Conservation (phyloP, 2,888 invertebrate genomes). For the Hyppa rectilinea region DNA sequence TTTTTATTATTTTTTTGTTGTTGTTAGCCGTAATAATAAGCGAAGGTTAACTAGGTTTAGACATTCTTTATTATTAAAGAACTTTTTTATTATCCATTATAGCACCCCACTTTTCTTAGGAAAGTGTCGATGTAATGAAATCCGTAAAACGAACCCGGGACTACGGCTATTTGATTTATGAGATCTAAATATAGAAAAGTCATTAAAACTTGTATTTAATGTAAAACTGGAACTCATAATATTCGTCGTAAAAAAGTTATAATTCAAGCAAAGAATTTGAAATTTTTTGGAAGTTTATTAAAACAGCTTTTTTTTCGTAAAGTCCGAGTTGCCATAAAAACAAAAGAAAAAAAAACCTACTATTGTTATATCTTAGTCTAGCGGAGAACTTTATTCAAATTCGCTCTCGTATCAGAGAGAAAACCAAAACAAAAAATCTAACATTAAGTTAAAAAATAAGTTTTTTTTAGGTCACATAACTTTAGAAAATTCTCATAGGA, state of each 20-base stretch:
- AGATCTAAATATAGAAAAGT: conserved; percentile 3
- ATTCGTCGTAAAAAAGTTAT: conserved; percentile 26
- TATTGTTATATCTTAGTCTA: neutral
- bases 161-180: conserved; percentile 30
- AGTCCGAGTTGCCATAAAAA: neutral
- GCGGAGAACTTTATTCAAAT: neutral
- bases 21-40: neutral
- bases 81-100: neutral
- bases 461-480: neutral
- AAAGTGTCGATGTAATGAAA: conserved; percentile 19
- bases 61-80: neutral
- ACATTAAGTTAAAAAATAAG: neutral
- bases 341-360: neutral
- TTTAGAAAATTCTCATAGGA: conserved; percentile 8
- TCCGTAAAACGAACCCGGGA: conserved; percentile 25
- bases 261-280: conserved; percentile 14
- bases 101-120: neutral
- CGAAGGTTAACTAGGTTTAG: neutral
- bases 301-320: neutral
- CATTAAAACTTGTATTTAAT: conserved; percentile 38
- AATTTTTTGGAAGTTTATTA: neutral
- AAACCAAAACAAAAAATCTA: neutral
- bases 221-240: conserved; percentile 33
- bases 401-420: neutral
- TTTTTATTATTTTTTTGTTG: neutral